A percentile compares a stretch with the other conserved stretches of the same genome.
phyloP scores from a whole-genome alignment of 2,888 invertebrate species.

The Buathra laborator region DNA sequence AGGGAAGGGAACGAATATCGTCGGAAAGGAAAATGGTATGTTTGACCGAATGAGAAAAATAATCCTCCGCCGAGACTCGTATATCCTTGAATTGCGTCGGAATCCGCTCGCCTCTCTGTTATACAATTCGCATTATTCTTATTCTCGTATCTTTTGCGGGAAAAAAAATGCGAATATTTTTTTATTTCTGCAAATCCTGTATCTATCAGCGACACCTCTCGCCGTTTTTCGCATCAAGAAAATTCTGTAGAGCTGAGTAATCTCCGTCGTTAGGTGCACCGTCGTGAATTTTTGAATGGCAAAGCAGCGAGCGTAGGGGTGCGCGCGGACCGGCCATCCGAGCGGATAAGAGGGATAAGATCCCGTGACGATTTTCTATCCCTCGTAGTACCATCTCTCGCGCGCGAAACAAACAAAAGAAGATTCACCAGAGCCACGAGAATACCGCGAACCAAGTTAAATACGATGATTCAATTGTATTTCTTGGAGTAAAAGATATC shows the following conservation, averaged over 20 bases:
- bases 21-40: slow-evolving; percentile 50
- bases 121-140: slow-evolving; percentile 48
- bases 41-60: slow-evolving; percentile 42
- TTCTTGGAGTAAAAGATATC: not conserved
- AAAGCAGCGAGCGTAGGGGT: slow-evolving; percentile 68
- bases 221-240: slow-evolving; percentile 73
- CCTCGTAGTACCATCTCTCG: not conserved
- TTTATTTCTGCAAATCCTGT: not conserved
- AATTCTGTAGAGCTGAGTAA: slow-evolving; percentile 77
- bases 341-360: slow-evolving; percentile 67
- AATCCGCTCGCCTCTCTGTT: slow-evolving; percentile 31
- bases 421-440: not conserved
- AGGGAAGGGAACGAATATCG: slow-evolving; percentile 64
- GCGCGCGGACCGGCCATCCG: slow-evolving; percentile 7
- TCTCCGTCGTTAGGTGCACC: slow-evolving; percentile 72
- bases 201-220: not conserved
- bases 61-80: slow-evolving; percentile 33
- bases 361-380: slow-evolving; percentile 37
- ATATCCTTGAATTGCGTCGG: slow-evolving; percentile 21
- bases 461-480: slow-evolving; percentile 35
- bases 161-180: slow-evolving; percentile 41
- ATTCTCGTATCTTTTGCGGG: not conserved
- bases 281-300: slow-evolving; percentile 16
- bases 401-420: slow-evolving; percentile 29
- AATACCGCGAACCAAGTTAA: not conserved